These are phyloP conservation scores for Hirtodrosophila trivittata DNA, from an alignment of 2,888 invertebrate species.

Conservation along the genomic window DNA sequence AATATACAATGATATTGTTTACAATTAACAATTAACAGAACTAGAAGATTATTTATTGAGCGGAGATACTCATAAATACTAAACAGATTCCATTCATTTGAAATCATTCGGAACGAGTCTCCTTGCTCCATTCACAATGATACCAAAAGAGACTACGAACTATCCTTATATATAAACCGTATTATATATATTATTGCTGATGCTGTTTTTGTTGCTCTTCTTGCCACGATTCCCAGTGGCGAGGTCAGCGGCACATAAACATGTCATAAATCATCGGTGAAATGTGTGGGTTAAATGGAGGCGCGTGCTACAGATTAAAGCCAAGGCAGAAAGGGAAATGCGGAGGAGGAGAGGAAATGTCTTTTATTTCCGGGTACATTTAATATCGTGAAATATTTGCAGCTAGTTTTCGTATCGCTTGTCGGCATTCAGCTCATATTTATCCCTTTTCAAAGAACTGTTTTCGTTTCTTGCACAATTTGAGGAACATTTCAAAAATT, in stretches of 20 bases:
- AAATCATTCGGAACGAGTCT: slow-evolving; percentile 32
- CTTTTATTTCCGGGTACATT: slow-evolving; percentile 39
- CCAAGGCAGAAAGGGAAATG: not conserved
- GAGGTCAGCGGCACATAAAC: slow-evolving; percentile 78
- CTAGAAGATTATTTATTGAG: slow-evolving; percentile 56
- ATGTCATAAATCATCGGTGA: slow-evolving; percentile 71
- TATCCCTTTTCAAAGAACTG: slow-evolving; percentile 5
- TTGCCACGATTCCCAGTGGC: slow-evolving; percentile 43
- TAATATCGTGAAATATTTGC: slow-evolving; percentile 48
- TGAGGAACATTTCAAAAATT: slow-evolving; percentile 49
- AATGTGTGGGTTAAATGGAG: slow-evolving; percentile 52
- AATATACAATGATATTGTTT: slow-evolving; percentile 49
- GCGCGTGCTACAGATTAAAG: slow-evolving; percentile 54
- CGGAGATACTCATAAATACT: slow-evolving; percentile 50
- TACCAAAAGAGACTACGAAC: slow-evolving; percentile 16
- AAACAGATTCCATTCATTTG: slow-evolving; percentile 41
- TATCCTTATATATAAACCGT: slow-evolving; percentile 15
- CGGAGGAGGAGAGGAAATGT: slow-evolving; percentile 15
- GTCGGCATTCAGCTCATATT: slow-evolving; percentile 34
- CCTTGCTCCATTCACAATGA: slow-evolving; percentile 6
- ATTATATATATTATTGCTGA: slow-evolving; percentile 7
- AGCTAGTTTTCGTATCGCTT: slow-evolving; percentile 36
- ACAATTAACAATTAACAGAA: slow-evolving; percentile 34
- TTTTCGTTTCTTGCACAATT: slow-evolving; percentile 34
- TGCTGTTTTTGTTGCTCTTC: slow-evolving; percentile 26